Percentiles rank a stretch among this genome's conserved stretches.
Evolutionary conservation across 2,113 vertebrate genomes (phyloP).

Genomic region (Leucoraja erinaceus): DNA sequence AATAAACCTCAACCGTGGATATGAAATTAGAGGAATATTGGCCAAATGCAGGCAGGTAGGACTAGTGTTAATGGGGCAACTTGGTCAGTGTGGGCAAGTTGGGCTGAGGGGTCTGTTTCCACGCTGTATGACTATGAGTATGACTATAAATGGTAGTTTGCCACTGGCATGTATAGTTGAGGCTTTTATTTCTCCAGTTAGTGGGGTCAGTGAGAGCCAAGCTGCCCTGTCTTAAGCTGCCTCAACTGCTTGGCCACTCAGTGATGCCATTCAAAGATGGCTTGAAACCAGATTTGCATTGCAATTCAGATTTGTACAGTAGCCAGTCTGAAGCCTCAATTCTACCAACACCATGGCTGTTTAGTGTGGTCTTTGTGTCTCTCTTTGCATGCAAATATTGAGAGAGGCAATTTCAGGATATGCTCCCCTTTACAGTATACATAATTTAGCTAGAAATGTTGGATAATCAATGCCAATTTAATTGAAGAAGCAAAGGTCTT

Average conservation of each 20-base stretch:
- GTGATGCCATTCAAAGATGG: not conserved
- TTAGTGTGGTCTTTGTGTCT: not conserved
- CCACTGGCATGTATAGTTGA: not conserved
- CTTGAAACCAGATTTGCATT: not conserved
- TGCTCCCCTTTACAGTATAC: not conserved
- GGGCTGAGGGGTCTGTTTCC: too few species aligned
- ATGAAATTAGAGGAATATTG: too few species aligned
- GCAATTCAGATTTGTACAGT: too few species aligned
- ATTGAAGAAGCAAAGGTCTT: not conserved
- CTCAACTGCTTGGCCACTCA: not conserved
- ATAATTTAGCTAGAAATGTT: not conserved
- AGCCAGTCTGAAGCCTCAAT: too few species aligned
- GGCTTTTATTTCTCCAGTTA: not conserved
- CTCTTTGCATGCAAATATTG: not conserved
- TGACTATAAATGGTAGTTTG: not conserved
- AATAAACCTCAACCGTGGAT: too few species aligned
- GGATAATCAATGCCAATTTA: slow-evolving; percentile 7
- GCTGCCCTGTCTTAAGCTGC: not conserved
- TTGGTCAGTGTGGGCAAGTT: too few species aligned
- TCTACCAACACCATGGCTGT: not conserved
- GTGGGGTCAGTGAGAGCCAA: not conserved
- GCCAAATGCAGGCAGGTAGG: too few species aligned
- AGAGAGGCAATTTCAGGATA: not conserved
- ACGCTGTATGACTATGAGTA: too few species aligned
- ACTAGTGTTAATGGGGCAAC: too few species aligned